Conservation (phyloP, 2,888 invertebrate genomes). For the Himalopsyche anomala region DNA sequence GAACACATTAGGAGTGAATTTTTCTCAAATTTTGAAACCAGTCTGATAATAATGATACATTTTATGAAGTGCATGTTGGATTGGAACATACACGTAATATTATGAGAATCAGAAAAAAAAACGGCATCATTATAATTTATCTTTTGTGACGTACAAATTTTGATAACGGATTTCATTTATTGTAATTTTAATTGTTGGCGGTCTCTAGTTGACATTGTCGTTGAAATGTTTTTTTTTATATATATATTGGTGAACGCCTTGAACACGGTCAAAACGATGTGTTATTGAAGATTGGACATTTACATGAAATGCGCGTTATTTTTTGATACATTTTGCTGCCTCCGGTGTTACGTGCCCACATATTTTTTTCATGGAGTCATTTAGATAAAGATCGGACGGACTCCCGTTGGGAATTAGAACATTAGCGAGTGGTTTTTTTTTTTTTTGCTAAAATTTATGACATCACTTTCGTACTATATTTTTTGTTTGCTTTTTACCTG, state of each 20-base stretch:
- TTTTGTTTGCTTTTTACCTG: too few relatives aligned
- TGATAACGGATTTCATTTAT: not conserved
- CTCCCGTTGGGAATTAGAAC: too few relatives aligned
- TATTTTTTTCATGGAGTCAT: not conserved
- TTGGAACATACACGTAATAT: too few relatives aligned
- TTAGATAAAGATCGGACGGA: too few relatives aligned
- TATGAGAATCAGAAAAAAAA: too few relatives aligned
- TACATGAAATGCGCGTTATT: constrained; percentile 26
- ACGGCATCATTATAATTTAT: not conserved
- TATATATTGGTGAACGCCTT: constrained; percentile 26
- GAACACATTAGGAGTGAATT: too few relatives aligned
- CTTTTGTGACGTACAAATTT: not conserved
- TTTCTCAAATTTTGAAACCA: too few relatives aligned
- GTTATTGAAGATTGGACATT: constrained; percentile 22
- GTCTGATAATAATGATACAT: too few relatives aligned
- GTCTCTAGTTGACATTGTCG: constrained; percentile 15
- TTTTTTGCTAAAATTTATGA: too few relatives aligned
- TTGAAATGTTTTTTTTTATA: not conserved
- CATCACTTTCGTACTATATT: too few relatives aligned
- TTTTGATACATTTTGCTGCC: not conserved
- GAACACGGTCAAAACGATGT: constrained; percentile 31
- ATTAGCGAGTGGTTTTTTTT: too few relatives aligned
- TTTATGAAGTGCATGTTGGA: too few relatives aligned
- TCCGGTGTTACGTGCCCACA: constrained; percentile 26
- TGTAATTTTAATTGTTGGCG: constrained; percentile 16